Evolutionary conservation across 2,888 invertebrate species (phyloP), one percentile per base, ranked within the genome.

Genomic region (Bhutanitis thaidina): DNA sequence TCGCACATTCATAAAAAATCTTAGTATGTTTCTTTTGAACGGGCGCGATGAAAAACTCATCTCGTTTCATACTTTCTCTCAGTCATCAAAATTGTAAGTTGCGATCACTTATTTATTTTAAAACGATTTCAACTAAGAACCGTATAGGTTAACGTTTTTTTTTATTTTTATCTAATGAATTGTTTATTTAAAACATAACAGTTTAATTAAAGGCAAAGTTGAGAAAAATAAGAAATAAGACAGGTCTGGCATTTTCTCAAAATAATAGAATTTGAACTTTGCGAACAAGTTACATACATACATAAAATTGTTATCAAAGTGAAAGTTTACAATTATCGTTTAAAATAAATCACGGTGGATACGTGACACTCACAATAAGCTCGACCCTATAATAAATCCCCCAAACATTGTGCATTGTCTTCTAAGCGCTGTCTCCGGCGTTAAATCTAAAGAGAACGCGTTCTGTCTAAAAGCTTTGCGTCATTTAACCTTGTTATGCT

Each of bases 401-500:
- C 25, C 35, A 71, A 71, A 77, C 65, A 69, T 65, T 64, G 58
- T 62, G 64, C 67, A 74, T 68, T 69, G 66, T 73, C 59, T 65
- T 61, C 54, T 62, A 65, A 67, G 62, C 64, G 59, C 54, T 62
- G 60, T 64, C 65, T 59, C 63, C 67, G 64, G 61, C 64, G 67
- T 74, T 69, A 73, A 75, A 78, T 74, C 70, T 68, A 60, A n/a
- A 55, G 59, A 61, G 61, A 74, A 72, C 74, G 67, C 76, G 77
- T 76, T 75, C 66, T 64, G 73, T 74, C 78, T 84, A 78, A 83
- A 82, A 84, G 83, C 81, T 80, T 84, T 77, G 64, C 62, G 75
- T 71, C 77, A 76, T 81, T 77, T 71, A 77, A 70, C 68, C 67
- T 67, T 68, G 69, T 77, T 74, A 72, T 67, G 64, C 65, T 65